Evolutionary conservation across 2,888 invertebrate species (phyloP).

Genomic region (Corbicula japonica): DNA sequence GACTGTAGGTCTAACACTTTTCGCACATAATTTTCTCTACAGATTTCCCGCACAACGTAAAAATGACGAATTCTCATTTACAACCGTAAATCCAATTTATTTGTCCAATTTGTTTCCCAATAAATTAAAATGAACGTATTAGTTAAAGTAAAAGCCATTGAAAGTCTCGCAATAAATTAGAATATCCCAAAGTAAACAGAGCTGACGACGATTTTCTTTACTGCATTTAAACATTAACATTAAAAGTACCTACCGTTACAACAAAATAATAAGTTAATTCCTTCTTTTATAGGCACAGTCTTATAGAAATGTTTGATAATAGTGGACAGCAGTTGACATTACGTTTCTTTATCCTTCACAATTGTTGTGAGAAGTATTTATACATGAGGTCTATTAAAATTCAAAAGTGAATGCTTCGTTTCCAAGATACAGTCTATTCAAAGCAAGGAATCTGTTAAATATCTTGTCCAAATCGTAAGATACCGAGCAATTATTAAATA

Average conservation of each 20-base stretch:
- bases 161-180: slow-evolving; percentile 9
- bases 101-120: slow-evolving; percentile 10
- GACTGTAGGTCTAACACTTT: too few species aligned
- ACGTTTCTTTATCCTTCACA: slow-evolving; percentile 13
- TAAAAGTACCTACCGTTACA: slow-evolving; percentile 2
- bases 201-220: background rate
- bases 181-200: slow-evolving; percentile 6
- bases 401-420: slow-evolving; percentile 11
- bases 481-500: too few species aligned
- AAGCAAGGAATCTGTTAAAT: too few species aligned
- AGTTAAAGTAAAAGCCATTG: slow-evolving; percentile 9
- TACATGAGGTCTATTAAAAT: slow-evolving; percentile 1
- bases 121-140: slow-evolving; percentile 17
- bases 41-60: too few species aligned
- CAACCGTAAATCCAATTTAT: slow-evolving; percentile 19
- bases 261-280: slow-evolving; percentile 28
- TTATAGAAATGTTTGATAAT: background rate
- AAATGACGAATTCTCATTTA: too few species aligned
- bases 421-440: slow-evolving; percentile 21
- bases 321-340: slow-evolving; percentile 25
- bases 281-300: slow-evolving; percentile 8
- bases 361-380: slow-evolving; percentile 33
- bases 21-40: too few species aligned
- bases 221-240: slow-evolving; percentile 11
- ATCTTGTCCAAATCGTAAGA: too few species aligned